Base-by-base conservation (phyloP, 2,113 vertebrate genomes). In the Salvelinus namaycush region DNA sequence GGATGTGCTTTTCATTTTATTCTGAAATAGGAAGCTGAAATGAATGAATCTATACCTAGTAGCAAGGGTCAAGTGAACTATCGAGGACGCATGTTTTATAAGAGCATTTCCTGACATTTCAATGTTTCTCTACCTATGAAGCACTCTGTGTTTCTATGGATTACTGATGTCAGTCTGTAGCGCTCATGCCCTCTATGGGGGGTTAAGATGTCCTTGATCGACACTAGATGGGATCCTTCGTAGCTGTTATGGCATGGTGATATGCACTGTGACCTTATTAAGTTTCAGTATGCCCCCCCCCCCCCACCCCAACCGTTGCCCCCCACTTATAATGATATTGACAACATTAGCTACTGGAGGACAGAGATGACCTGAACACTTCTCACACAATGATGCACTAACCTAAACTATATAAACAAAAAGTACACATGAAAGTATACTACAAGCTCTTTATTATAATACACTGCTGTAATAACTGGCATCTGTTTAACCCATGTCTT, bases 241-340 rank as follows among this genome's bases (percentile, higher is more conserved):
- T 26, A 68, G 18, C 77, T 66, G 34, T 72, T 27, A 70, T 81
- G 72, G 78, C 75, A 20, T 26, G 29, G 29, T 65, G 64, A 69
- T 74, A 51, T 39, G 70, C 51, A 54, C 29, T 70, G 59, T 62
- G 80, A 87, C 84, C 81, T 84, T 87, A 86, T 75, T 60, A 34
- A 64, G 79, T 87, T 89, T 81, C 87, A 82, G 18, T 73, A 66
- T 62, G 69, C 60, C 27, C 34, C 34, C 18, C 68, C 68, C 26
- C 26, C 34, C 18, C 27, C 11, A 7, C 68, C 29, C 5, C 31
- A 34, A 3, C 67, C 20, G 29, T 26, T 39, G 11, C 22, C 64
- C 24, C 64, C 24, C 26, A 14, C 14, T 39, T 8, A 39, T 14
- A 66, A 31, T 66, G 26, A 14, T 27, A 66, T 66, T 13, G 3